phyloP scores from a whole-genome alignment of 2,797 vertebrate species.

The Microctenopoma steveboyesi region DNA sequence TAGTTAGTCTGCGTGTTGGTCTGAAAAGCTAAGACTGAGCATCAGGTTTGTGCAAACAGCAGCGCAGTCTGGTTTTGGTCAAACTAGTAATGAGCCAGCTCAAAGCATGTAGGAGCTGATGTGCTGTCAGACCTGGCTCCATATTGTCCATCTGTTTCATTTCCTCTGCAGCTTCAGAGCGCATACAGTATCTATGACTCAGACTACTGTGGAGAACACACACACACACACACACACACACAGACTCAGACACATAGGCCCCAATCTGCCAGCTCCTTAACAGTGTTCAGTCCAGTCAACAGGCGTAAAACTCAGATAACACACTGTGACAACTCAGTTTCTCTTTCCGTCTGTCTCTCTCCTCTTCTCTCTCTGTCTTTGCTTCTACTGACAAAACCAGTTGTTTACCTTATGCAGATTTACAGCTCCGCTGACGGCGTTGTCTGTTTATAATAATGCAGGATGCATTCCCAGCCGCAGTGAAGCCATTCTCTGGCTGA shows the following conservation, averaged over 20 bases:
- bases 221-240: neutral
- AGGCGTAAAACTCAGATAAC: constrained; percentile 24
- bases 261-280: constrained; percentile 30
- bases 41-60: too few relatives aligned
- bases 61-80: constrained; percentile 1
- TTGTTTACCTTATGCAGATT: constrained; percentile 26
- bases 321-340: constrained; percentile 21
- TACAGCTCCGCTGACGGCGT: constrained; percentile 27
- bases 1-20: too few relatives aligned
- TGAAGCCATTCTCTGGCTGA: constrained; percentile 30
- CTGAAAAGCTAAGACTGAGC: neutral
- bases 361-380: neutral
- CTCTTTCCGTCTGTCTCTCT: neutral
- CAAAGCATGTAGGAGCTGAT: constrained; percentile 39
- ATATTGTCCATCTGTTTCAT: constrained; percentile 37
- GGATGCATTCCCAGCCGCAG: constrained; percentile 23
- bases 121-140: constrained; percentile 35
- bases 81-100: constrained; percentile 28
- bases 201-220: neutral
- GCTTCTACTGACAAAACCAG: neutral
- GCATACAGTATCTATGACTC: constrained; percentile 31
- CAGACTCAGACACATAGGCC: constrained; percentile 18
- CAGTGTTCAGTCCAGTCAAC: constrained; percentile 31
- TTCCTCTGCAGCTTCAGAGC: constrained; percentile 24
- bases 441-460: constrained; percentile 26